These are phyloP conservation scores for Nysson spinosus DNA, from an alignment of 2,888 invertebrate genomes.

Conservation along the genomic window DNA sequence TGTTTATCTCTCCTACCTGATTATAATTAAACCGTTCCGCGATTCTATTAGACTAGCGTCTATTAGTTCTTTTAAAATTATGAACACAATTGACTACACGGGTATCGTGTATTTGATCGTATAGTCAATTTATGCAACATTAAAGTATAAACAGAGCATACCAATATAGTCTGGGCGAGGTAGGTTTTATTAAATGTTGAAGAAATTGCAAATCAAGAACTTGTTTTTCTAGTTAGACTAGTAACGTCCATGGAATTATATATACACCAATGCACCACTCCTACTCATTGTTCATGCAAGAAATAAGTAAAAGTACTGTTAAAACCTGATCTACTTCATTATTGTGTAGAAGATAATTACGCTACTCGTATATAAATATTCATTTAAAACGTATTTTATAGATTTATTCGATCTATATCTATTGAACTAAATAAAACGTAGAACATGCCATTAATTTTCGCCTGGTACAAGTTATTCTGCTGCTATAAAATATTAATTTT, in stretches of 20 bases:
- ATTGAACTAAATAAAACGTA: too few species aligned
- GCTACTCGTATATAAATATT: background rate
- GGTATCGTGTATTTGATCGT: too few species aligned
- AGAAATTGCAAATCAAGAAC: conserved; percentile 59
- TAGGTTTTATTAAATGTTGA: conserved; percentile 26
- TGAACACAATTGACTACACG: too few species aligned
- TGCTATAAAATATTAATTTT: background rate
- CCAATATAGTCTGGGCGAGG: conserved; percentile 6
- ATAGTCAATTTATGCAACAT: too few species aligned
- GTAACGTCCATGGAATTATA: conserved; percentile 65
- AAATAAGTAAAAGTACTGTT: conserved; percentile 45
- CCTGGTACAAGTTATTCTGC: too few species aligned
- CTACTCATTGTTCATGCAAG: conserved; percentile 54
- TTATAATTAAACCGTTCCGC: too few species aligned
- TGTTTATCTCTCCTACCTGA: too few species aligned
- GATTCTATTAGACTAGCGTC: too few species aligned
- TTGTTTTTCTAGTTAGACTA: conserved; percentile 64
- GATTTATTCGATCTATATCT: too few species aligned
- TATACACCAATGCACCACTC: conserved; percentile 59
- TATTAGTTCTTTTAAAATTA: too few species aligned
- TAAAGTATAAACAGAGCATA: conserved; percentile 1
- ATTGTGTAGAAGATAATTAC: conserved; percentile 1
- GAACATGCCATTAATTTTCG: too few species aligned
- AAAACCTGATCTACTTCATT: conserved; percentile 8
- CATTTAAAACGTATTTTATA: background rate